Base-by-base conservation (phyloP, 2,888 invertebrate genomes). In the Nebria brevicollis region DNA sequence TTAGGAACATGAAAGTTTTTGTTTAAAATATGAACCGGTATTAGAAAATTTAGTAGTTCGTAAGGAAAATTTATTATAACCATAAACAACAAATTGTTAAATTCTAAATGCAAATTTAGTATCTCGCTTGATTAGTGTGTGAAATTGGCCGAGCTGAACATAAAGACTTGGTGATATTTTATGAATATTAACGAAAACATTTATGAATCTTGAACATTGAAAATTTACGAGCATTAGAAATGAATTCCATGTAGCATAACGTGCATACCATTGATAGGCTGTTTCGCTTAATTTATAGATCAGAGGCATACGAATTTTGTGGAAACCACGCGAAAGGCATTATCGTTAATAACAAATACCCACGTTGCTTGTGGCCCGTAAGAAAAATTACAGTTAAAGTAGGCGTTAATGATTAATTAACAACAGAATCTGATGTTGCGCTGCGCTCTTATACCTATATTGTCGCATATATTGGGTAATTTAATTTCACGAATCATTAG, bases 401-500 rank as follows among this genome's bases (percentile, higher is more conserved):
- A 25, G 26, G 64, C 26, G 26, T 8, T 68, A 20, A 72, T 75
- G 75, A 82, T 78, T 82, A 70, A 82, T 81, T 76, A 78, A 73
- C 73, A 73, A 42, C 34, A 34, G 13, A 34, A 72, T 34, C 5
- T 34, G 34, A 34, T 34, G 34, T 34, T 34, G 34, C 34, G 34
- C 5, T 34, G 34, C 13, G 54, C 54, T 54, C 11, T 70, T 26
- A 70, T 11, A 20, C 8, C 8, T 70, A 78, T 54, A 78, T 73
- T 78, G 78, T 78, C 78, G 78, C 78, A 68, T 66, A 26, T 34
- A 77, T 68, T 70, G 66, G 66, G 78, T 78, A 78, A 78, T 78
- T 78, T 78, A 73, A 78, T 78, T 78, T 78, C 78, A 78, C 78
- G 78, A 79, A 79, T 79, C 79, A 79, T 79, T 79, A 79, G 74